phyloP scores from a whole-genome alignment of 1,140 invertebrate genomes.

The Colletes latitarsis region DNA sequence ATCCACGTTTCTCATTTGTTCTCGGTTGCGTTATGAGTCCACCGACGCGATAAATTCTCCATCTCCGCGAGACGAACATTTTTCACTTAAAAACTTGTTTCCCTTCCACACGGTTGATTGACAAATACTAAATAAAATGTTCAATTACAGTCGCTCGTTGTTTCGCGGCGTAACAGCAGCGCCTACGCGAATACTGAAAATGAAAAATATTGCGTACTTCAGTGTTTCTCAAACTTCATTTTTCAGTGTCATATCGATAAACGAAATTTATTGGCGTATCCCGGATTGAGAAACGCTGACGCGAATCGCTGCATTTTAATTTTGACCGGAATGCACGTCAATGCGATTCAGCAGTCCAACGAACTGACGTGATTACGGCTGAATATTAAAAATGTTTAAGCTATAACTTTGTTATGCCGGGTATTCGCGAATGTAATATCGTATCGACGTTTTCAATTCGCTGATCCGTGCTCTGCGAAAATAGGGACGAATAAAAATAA shows the following conservation, averaged over 20 bases:
- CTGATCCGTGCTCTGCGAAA: conserved; percentile 6
- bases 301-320: background rate
- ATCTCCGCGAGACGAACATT: background rate
- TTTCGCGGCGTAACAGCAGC: background rate
- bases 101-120: background rate
- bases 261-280: too few species aligned
- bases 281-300: too few species aligned
- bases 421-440: background rate
- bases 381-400: background rate
- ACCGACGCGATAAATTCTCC: conserved; percentile 31
- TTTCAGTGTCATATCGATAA: too few species aligned
- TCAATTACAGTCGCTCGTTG: too few species aligned
- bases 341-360: background rate
- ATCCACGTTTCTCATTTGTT: conserved; percentile 7
- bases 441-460: background rate
- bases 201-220: too few species aligned
- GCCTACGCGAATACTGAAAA: background rate
- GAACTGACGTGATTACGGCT: background rate
- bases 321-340: background rate
- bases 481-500: conserved; percentile 13
- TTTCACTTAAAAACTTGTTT: background rate
- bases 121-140: background rate
- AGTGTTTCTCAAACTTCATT: too few species aligned
- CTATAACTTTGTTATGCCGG: too few species aligned
- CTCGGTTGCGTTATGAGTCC: conserved; percentile 1